phyloP scores from a whole-genome alignment of 2,888 invertebrate genomes.

The Ennomos fuscantarius region DNA sequence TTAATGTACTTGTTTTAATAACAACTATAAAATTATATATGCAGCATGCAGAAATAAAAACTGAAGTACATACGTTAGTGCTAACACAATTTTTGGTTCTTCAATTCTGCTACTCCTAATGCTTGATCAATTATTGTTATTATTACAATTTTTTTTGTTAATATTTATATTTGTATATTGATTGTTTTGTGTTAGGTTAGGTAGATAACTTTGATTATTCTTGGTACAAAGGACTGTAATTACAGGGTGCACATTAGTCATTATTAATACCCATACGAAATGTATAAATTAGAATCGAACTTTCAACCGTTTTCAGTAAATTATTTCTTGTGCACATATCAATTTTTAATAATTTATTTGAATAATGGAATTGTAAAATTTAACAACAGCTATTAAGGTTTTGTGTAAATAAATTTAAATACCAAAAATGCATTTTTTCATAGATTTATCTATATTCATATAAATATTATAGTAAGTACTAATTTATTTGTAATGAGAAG shows the following conservation, averaged over 20 bases:
- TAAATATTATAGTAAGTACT: background rate
- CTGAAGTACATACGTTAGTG: no score
- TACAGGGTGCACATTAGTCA: slow-evolving; percentile 36
- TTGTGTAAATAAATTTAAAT: slow-evolving; percentile 4
- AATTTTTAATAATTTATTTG: slow-evolving; percentile 1
- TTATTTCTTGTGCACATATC: slow-evolving; percentile 2
- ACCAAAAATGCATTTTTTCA: slow-evolving; percentile 4
- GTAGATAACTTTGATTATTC: slow-evolving; percentile 26
- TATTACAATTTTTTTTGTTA: background rate
- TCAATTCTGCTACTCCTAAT: no score
- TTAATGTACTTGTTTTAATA: no score
- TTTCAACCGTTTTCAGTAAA: slow-evolving; percentile 1
- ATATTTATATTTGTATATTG: slow-evolving; percentile 2
- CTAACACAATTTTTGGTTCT: no score
- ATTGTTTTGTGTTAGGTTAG: slow-evolving; percentile 14
- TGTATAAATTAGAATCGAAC: background rate
- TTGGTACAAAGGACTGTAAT: slow-evolving; percentile 31
- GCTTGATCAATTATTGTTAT: background rate
- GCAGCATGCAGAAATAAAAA: no score
- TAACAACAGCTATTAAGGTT: background rate
- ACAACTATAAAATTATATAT: no score
- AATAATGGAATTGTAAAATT: no score
- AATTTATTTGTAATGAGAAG: background rate
- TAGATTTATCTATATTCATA: slow-evolving; percentile 10
- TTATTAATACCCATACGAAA: slow-evolving; percentile 14